Base-by-base conservation (phyloP, 1,140 invertebrate species). In the Aphidius gifuensis region DNA sequence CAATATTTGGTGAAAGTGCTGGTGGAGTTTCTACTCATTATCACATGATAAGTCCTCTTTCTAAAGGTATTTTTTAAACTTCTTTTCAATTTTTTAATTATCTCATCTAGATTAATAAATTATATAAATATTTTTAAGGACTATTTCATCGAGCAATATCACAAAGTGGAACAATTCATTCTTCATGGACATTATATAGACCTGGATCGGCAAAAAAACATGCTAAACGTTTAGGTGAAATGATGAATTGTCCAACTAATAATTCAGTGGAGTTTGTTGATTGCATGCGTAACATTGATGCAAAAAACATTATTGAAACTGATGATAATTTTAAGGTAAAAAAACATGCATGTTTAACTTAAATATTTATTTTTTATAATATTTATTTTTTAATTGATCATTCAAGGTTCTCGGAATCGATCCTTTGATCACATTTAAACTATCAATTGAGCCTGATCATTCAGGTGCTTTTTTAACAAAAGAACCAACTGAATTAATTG, bases 91-190 rank as follows among this genome's bases (percentile, higher is more conserved):
- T 16, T 16, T 16, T 16, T 16, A 16, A 16, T 16, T 16, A 16
- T 16, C 16, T 16, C 16, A 16, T 16, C 16, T 16, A 48, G 11
- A 23, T 32, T 32, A 16, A n/a, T 32, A 23, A 40, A 7, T n/a
- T 42, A 42, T 5, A 16, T 42, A 43, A 9, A 21, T 48, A 38
- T 38, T 16, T 6, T 7, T n/a, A 21, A 46, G 45, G 16, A 16
- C 16, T 16, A 16, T 16, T 16, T 16, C 87, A 90, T 57, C 85
- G 86, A 49, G 90, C 79, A 3, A 91, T 93, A 61, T 86, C 89
- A 1, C 86, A 92, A 78, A 91, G 90, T 71, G 92, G 92, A 3
- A 92, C 88, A 2, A 87, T 89, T 4, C 75, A 92, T 7, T 88
- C 87, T 69, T 84, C 88, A 0, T 94, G 92, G 92, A 86, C 89